These are phyloP conservation scores for Paracanthobrama guichenoti DNA, from an alignment of 2,113 vertebrate species.

Conservation along the genomic window DNA sequence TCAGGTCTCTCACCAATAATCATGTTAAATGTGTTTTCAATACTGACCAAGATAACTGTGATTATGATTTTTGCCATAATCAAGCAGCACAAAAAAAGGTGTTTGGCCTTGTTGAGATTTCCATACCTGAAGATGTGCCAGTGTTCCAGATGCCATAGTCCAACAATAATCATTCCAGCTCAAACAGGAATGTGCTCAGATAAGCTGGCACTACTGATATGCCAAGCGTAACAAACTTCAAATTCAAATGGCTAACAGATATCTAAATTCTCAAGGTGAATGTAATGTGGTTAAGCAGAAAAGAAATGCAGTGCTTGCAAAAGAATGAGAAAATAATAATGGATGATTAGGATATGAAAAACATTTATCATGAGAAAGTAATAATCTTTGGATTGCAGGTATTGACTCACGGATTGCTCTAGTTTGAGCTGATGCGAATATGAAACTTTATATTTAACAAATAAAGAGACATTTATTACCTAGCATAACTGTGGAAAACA, in stretches of 20 bases:
- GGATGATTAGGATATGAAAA: slow-evolving; percentile 15
- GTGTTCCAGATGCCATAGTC: neutral
- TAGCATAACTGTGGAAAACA: slow-evolving; percentile 2
- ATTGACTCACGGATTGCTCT: neutral
- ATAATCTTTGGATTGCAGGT: slow-evolving; percentile 10
- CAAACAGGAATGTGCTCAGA: slow-evolving; percentile 1
- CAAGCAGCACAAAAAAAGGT: too few relatives aligned
- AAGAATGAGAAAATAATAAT: slow-evolving; percentile 34
- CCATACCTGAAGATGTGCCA: slow-evolving; percentile 16
- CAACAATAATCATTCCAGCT: slow-evolving; percentile 5
- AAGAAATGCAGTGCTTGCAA: slow-evolving; percentile 24
- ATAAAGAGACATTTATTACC: slow-evolving; percentile 39
- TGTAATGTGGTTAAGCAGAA: neutral
- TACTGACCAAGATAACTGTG: too few relatives aligned
- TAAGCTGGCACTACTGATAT: neutral
- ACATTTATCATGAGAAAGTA: slow-evolving; percentile 11
- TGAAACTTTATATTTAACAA: slow-evolving; percentile 40
- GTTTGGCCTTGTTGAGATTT: neutral
- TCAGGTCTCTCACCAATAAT: too few relatives aligned
- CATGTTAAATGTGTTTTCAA: too few relatives aligned
- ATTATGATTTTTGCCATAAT: too few relatives aligned
- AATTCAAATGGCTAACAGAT: slow-evolving; percentile 21
- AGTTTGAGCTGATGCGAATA: neutral
- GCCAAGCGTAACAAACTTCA: slow-evolving; percentile 34
- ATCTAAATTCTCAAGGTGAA: slow-evolving; percentile 6